Conservation (phyloP, 2,888 invertebrate genomes). For the Helobdella robusta region DNA sequence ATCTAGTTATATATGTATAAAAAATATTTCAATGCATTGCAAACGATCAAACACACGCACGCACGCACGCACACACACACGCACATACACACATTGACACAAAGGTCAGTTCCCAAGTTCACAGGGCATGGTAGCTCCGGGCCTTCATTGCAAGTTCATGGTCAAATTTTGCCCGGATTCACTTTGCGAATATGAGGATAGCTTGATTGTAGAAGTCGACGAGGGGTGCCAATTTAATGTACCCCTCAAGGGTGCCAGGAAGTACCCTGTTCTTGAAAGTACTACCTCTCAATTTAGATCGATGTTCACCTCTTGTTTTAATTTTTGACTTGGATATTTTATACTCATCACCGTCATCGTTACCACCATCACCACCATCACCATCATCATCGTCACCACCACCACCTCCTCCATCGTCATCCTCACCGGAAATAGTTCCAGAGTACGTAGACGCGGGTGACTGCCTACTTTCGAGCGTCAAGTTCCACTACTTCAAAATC, state of each 20-base stretch:
- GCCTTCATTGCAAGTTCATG: constrained; percentile 18
- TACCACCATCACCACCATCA: background rate
- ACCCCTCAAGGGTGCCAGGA: constrained; percentile 12
- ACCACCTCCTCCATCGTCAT: background rate
- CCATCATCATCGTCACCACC: background rate
- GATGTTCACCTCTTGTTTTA: background rate
- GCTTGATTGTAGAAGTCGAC: constrained; percentile 7
- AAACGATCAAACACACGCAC: background rate
- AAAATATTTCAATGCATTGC: background rate
- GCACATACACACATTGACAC: background rate
- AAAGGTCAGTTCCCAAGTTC: constrained; percentile 20
- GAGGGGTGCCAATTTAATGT: background rate
- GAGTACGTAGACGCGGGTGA: constrained; percentile 16
- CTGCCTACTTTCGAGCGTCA: constrained; percentile 12
- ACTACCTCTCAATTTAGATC: too few species aligned
- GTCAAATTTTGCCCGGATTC: constrained; percentile 19
- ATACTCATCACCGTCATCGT: background rate
- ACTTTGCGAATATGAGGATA: constrained; percentile 6
- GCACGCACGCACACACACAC: background rate
- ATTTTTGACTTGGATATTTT: background rate
- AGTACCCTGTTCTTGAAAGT: constrained; percentile 10
- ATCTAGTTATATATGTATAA: too few species aligned
- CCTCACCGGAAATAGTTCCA: constrained; percentile 6
- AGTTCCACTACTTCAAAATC: background rate
- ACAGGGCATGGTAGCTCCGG: constrained; percentile 12